Percentiles rank a stretch among this genome's conserved stretches.
Evolutionary conservation across 2,888 invertebrate genomes (phyloP).

Genomic region (Athetis lepigone): DNA sequence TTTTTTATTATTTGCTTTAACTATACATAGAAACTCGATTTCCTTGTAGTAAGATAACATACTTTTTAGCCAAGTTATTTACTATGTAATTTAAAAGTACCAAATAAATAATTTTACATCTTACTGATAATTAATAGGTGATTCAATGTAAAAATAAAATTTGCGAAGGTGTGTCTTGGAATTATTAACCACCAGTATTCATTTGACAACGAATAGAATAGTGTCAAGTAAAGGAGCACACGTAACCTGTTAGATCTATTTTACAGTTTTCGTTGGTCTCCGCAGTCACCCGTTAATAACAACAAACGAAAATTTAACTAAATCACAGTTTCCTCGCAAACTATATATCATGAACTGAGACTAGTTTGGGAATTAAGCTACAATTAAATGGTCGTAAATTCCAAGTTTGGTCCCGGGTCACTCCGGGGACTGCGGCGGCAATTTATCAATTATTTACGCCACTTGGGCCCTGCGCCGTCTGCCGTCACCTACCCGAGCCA

Average conservation of each 20-base stretch:
- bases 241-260: background rate
- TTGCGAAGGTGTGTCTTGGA: no score
- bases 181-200: no score
- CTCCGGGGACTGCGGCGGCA: constrained; percentile 87
- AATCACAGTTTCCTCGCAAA: constrained; percentile 65
- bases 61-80: no score
- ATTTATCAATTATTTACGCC: constrained; percentile 91
- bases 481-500: constrained; percentile 74
- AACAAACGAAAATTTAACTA: constrained; percentile 44
- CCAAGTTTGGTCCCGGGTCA: constrained; percentile 84
- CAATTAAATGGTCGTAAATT: constrained; percentile 90
- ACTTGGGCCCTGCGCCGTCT: constrained; percentile 80
- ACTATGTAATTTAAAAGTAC: no score
- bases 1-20: no score
- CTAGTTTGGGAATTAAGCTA: constrained; percentile 88
- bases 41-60: no score
- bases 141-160: no score
- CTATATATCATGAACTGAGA: constrained; percentile 85
- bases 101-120: no score
- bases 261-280: background rate
- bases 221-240: no score
- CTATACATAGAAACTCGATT: no score
- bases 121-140: no score
- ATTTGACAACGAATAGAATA: no score
- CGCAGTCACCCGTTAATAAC: constrained; percentile 11